Percentiles rank a stretch among this genome's conserved stretches.
Conservation (phyloP, 2,797 vertebrate genomes). For the Malurus leucopterus region DNA sequence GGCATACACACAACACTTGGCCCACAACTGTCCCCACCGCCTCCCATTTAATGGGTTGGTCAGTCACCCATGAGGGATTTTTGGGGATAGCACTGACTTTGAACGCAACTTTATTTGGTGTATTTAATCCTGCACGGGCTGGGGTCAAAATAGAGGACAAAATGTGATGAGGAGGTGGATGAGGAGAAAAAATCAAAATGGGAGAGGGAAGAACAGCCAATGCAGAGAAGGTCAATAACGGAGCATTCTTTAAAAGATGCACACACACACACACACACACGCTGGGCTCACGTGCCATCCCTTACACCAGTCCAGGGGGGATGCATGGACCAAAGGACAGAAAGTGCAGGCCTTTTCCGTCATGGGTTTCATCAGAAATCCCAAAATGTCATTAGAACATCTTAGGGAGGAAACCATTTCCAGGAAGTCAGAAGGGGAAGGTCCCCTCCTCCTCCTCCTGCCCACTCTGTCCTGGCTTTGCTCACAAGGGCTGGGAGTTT, state of each 20-base stretch:
- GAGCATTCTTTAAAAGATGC: neutral
- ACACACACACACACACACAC: too few relatives aligned
- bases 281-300: neutral
- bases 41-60: neutral
- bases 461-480: neutral
- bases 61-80: neutral
- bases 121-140: neutral
- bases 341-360: neutral
- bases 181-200: neutral
- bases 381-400: neutral
- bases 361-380: neutral
- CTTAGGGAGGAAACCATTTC: neutral
- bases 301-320: accelerated
- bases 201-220: accelerated
- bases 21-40: neutral
- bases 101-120: neutral
- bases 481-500: neutral
- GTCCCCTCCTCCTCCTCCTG: neutral
- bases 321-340: neutral
- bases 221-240: neutral
- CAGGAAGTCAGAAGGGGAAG: neutral
- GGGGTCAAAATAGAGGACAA: neutral
- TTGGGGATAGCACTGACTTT: neutral
- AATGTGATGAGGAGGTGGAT: neutral
- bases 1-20: neutral